Evolutionary conservation across 2,113 vertebrate species (phyloP).

Genomic region (Naja naja): DNA sequence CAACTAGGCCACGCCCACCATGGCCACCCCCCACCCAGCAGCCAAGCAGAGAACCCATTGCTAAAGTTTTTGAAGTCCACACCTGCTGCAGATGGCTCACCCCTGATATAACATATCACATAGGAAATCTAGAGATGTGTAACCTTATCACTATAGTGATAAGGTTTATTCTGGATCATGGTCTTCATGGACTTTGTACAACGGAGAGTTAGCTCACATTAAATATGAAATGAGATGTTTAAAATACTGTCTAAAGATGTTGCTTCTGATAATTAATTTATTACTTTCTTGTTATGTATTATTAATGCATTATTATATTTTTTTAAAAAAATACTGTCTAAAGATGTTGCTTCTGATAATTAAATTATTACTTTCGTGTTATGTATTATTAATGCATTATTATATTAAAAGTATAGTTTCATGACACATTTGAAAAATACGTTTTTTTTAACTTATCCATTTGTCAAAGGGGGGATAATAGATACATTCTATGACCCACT

Average conservation of each 20-base stretch:
- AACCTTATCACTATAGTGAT: not conserved
- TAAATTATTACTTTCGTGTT: not conserved
- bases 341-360: conserved; percentile 52
- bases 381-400: not conserved
- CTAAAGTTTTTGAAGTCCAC: no score
- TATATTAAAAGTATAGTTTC: conserved; percentile 20
- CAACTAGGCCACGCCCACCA: no score
- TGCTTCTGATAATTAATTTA: conserved; percentile 46
- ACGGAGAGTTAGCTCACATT: conserved; percentile 45
- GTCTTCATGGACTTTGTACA: conserved; percentile 36
- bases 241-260: conserved; percentile 50
- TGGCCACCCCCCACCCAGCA: no score
- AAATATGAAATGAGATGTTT: conserved; percentile 52
- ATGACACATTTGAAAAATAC: conserved; percentile 48
- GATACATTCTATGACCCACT: conserved; percentile 44
- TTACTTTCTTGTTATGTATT: not conserved
- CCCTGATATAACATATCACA: not conserved
- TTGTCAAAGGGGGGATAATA: conserved; percentile 33
- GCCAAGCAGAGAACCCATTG: no score
- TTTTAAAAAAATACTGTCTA: conserved; percentile 49
- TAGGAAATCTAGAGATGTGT: not conserved
- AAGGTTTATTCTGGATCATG: not conserved
- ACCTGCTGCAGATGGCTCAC: not conserved
- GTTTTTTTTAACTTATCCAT: conserved; percentile 35
- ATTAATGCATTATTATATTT: not conserved